These are phyloP conservation scores for Drosophila nigrodunni DNA, from an alignment of 1,140 invertebrate species.

Conservation along the genomic window DNA sequence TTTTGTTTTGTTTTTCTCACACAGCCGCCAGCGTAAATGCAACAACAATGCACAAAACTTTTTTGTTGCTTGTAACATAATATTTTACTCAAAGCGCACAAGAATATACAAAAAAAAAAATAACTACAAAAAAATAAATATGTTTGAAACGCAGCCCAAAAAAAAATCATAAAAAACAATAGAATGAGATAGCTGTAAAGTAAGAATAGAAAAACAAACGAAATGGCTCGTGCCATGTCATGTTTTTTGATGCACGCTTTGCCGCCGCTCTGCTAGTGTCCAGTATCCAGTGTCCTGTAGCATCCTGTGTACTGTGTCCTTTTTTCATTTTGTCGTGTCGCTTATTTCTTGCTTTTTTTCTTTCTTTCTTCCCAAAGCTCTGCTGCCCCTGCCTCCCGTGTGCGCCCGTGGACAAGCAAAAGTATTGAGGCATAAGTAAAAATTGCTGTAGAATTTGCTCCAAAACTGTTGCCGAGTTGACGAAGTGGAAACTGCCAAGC, in stretches of 20 bases:
- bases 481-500: conserved; percentile 40
- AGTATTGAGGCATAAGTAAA: conserved; percentile 81
- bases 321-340: conserved; percentile 65
- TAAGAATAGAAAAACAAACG: conserved; percentile 76
- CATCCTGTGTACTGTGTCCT: conserved; percentile 32
- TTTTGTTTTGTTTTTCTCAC: conserved; percentile 34
- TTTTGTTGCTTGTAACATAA: conserved; percentile 71
- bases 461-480: conserved; percentile 51
- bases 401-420: conserved; percentile 63
- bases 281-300: conserved; percentile 36
- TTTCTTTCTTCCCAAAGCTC: no score
- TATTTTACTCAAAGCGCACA: conserved; percentile 77
- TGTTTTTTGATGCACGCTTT: conserved; percentile 72
- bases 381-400: not conserved
- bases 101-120: conserved; percentile 22
- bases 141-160: conserved; percentile 48
- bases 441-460: conserved; percentile 75
- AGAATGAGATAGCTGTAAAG: conserved; percentile 43
- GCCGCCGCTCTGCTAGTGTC: conserved; percentile 47
- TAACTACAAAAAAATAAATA: conserved; percentile 37
- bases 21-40: conserved; percentile 48
- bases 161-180: conserved; percentile 39
- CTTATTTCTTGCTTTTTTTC: conserved; percentile 6
- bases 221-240: conserved; percentile 81
- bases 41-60: conserved; percentile 41